Evolutionary conservation across 2,797 vertebrate genomes (phyloP).

Genomic region (Acomys russatus): DNA sequence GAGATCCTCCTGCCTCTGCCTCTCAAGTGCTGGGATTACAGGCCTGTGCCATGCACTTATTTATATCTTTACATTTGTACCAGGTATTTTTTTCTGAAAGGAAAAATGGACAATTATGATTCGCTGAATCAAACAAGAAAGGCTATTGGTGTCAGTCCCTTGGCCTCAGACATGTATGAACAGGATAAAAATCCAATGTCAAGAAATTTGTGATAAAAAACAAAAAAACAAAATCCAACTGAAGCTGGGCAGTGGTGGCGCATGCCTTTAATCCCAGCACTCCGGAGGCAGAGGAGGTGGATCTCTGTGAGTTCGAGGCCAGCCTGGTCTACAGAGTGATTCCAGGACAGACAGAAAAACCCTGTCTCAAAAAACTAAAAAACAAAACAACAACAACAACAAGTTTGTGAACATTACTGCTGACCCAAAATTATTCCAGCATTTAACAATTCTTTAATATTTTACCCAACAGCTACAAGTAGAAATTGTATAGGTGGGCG

Average conservation of each 20-base stretch:
- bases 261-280: too few relatives aligned
- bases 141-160: neutral
- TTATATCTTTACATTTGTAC: neutral
- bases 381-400: too few relatives aligned
- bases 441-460: slow-evolving; percentile 8
- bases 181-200: slow-evolving; percentile 42
- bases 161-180: neutral
- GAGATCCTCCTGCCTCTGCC: too few relatives aligned
- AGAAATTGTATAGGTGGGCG: neutral
- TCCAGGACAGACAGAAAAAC: too few relatives aligned
- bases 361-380: too few relatives aligned
- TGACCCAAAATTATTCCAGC: slow-evolving; percentile 46
- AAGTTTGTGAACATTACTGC: neutral
- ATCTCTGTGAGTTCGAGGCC: too few relatives aligned
- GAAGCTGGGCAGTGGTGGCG: too few relatives aligned
- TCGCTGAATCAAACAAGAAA: neutral
- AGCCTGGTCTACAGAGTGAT: too few relatives aligned
- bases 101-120: neutral
- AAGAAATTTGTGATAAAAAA: neutral
- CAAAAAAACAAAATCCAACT: too few relatives aligned
- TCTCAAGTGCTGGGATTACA: too few relatives aligned
- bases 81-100: neutral
- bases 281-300: too few relatives aligned
- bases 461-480: slow-evolving; percentile 19
- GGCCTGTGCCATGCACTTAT: too few relatives aligned